phyloP scores from a whole-genome alignment of 2,113 vertebrate species.

The Pygoscelis antarcticus region DNA sequence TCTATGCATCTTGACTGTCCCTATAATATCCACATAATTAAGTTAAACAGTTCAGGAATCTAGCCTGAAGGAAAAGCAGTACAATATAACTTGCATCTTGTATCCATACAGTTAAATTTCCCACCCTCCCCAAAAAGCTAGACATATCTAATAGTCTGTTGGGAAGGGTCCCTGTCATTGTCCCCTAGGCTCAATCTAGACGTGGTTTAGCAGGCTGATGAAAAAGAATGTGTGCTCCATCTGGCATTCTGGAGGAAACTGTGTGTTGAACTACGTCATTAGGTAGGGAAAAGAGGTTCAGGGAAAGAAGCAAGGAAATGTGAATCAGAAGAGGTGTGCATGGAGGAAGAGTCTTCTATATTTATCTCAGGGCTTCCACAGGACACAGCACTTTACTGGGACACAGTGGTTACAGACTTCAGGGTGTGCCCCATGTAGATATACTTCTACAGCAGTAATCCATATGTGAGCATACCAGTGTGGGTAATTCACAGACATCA shows the following conservation, averaged over 20 bases:
- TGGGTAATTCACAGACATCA: background rate
- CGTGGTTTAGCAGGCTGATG: background rate
- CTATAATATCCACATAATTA: background rate
- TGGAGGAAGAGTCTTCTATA: background rate
- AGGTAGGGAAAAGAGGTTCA: background rate
- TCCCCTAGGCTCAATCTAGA: background rate
- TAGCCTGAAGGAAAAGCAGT: background rate
- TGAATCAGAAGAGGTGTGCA: background rate
- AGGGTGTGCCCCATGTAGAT: background rate
- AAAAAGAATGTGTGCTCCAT: background rate
- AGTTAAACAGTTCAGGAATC: background rate
- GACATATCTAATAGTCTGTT: background rate
- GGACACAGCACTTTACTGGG: background rate
- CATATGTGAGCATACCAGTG: rapidly evolving
- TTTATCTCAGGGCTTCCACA: background rate
- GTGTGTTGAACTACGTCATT: background rate
- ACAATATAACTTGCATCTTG: background rate
- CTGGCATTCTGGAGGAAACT: background rate
- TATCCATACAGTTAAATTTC: background rate
- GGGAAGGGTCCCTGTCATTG: background rate
- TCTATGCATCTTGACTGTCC: background rate
- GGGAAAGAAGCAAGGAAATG: background rate
- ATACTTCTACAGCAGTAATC: background rate
- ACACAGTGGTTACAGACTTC: background rate
- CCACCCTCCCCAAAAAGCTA: background rate